Base-by-base conservation (phyloP, 2,888 invertebrate genomes). In the Limnephilus auricula region DNA sequence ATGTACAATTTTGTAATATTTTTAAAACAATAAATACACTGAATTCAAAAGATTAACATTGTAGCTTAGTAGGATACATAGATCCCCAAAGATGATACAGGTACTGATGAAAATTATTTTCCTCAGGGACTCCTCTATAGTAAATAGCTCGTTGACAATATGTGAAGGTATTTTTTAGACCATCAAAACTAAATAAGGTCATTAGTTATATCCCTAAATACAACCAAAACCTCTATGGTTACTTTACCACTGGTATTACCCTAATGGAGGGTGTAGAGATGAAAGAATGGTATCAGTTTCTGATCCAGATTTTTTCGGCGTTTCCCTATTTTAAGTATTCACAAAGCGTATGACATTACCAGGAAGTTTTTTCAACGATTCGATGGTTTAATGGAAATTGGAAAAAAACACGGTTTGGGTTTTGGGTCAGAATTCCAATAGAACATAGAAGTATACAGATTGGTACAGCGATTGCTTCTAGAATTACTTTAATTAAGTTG, bases 321-420 rank as follows among this genome's bases (percentile, higher is more conserved):
- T 86, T 86, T 86, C 50, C 31, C 65, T 1, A 50, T n/a, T 34
- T 82, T 82, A 82, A 86, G 31, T 45, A 86, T 86, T 86, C 86
- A 31, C 12, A 15, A 45, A 45, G 86, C 86, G 86, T 86, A 86
- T 32, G 31, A 65, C 86, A 65, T 86, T 86, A 86, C 30, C 31
- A 2, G 30, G 25, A 65, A 86, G 31, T 85, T 85, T 86, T 86
- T 50, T 50, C 31, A 31, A 25, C 45, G 30, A 37, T 34, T 37
- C 34, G 18, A 25, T 83, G 32, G 37, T 37, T 32, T 37, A 83
- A 83, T 37, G 83, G 34, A 83, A 45, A 50, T 85, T 50, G 50
- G 85, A 45, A 50, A 45, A 86, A 86, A 65, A 65, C 25, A 15
- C 45, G n/a, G 12, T 65, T n/a, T 65, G 6, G 65, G 65, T n/a